Base-by-base conservation (phyloP, 2,113 vertebrate species). In the Melanerpes aurifrons region DNA sequence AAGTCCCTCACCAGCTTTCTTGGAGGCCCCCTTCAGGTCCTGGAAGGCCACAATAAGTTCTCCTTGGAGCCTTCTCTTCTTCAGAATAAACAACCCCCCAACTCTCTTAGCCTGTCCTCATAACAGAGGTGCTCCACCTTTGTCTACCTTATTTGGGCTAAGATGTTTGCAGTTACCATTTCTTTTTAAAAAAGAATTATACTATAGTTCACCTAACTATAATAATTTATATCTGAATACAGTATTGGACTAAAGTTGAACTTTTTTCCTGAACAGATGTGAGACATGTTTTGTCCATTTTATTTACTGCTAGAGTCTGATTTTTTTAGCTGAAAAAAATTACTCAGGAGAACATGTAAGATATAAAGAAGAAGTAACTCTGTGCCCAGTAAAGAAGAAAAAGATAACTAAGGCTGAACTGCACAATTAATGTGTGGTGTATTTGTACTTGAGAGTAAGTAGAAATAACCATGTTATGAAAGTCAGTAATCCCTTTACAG, bases 401-500 rank as follows among this genome's bases (percentile, higher is more conserved):
- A 48, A 54, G 47, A 82, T 89, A 12, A 79, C 50, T 92, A 80
- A 91, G 87, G 82, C 66, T 91, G 68, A 85, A 91, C 59, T 93
- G n/a, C 72, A 57, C 85, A 93, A 40, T 57, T 93, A 78, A 64
- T 63, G 71, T 59, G 57, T 93, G 61, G 85, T 77, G 64, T 83
- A 18, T 57, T 91, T 89, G 61, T 87, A 80, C 76, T 93, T 94
- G 28, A 77, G 80, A 89, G 31, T 78, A 82, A 82, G 69, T 88
- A 81, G 80, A 95, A 92, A 68, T 88, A 95, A 86, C 54, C 72
- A 15, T 90, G 64, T 88, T 69, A 83, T 94, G 88, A 64, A 93
- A 96, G 45, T 93, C 69, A 94, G 53, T 96, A 94, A 93, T 92
- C 48, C 68, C 58, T 93, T 94, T 90, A 68, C 31, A 57, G 72